Conservation (phyloP, 1,140 invertebrate genomes). For the Lucilia cuprina region DNA sequence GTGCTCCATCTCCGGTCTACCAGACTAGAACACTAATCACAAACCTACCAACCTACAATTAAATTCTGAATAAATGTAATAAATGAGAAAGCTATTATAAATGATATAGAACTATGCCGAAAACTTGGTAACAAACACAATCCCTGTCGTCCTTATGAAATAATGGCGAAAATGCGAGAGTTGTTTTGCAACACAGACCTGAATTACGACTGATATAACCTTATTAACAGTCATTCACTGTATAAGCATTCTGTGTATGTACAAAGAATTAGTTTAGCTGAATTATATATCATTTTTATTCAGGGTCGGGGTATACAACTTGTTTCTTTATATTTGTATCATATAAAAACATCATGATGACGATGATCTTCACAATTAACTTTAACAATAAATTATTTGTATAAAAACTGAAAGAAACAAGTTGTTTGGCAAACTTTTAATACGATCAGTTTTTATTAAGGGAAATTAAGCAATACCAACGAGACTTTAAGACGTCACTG, state of each 20-base stretch:
- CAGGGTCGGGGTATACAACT: constrained; percentile 9
- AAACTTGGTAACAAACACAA: too few species aligned
- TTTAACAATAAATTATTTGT: neutral
- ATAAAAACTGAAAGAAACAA: neutral
- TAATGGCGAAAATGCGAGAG: too few species aligned
- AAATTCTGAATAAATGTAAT: too few species aligned
- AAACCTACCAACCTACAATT: too few species aligned
- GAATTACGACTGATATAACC: too few species aligned
- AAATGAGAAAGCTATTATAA: too few species aligned
- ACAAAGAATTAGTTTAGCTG: neutral
- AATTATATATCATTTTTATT: neutral
- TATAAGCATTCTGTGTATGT: neutral
- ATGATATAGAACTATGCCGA: too few species aligned
- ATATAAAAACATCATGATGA: neutral
- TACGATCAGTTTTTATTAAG: neutral
- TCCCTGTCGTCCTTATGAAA: too few species aligned
- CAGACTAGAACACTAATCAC: too few species aligned
- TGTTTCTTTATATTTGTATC: neutral
- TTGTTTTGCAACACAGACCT: too few species aligned
- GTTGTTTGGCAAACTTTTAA: neutral
- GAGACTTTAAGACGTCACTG: constrained; percentile 10
- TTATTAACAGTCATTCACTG: neutral
- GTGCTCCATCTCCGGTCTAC: too few species aligned
- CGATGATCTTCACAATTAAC: neutral
- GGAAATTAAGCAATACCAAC: neutral